Percentiles rank a stretch among this genome's conserved stretches.
phyloP scores from a whole-genome alignment of 1,140 invertebrate genomes.

The Atta texana region DNA sequence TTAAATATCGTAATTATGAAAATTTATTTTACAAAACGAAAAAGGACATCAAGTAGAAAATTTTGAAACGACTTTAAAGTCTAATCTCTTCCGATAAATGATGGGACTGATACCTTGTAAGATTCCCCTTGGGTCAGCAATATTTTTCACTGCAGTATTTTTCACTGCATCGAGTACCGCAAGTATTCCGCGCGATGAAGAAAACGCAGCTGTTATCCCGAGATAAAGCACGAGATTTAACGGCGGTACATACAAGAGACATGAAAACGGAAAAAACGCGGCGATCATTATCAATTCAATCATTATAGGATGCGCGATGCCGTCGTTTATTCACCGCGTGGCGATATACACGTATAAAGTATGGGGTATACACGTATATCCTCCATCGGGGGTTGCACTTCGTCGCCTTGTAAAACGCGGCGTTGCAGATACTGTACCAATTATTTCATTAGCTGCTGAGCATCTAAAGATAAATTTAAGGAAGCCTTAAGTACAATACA shows the following conservation, averaged over 20 bases:
- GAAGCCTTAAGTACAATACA: too few species aligned
- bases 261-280: constrained; percentile 60
- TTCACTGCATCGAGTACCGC: background rate
- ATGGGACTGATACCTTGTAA: background rate
- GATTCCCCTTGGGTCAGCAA: background rate
- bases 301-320: constrained; percentile 59
- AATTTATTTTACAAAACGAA: background rate
- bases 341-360: background rate
- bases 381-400: constrained; percentile 1
- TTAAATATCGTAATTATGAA: background rate
- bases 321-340: constrained; percentile 57
- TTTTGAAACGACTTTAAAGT: background rate
- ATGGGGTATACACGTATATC: too few species aligned
- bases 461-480: too few species aligned
- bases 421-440: background rate
- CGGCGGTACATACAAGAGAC: constrained; percentile 12
- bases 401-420: background rate
- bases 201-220: constrained; percentile 37
- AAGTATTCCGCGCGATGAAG: constrained; percentile 21
- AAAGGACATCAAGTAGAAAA: background rate
- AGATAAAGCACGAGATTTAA: constrained; percentile 46
- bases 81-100: background rate
- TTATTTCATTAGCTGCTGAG: too few species aligned
- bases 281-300: constrained; percentile 1
- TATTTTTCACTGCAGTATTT: background rate